phyloP scores from a whole-genome alignment of 2,888 invertebrate species.

The Andrena chrysosceles region DNA sequence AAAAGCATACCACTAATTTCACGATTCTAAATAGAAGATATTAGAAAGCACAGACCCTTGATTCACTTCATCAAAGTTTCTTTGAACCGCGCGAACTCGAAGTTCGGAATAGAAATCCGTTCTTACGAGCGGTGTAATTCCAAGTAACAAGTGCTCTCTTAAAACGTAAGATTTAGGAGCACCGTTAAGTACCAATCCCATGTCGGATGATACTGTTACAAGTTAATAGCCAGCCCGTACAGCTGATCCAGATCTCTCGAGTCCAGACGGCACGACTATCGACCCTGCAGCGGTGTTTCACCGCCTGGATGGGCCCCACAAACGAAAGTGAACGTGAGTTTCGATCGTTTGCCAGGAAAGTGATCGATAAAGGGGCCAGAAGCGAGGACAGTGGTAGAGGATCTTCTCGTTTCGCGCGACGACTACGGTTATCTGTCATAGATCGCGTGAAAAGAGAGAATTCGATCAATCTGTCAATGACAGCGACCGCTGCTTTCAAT shows the following conservation, averaged over 20 bases:
- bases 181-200: constrained; percentile 25
- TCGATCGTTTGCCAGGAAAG: constrained; percentile 19
- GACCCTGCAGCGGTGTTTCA: constrained; percentile 27
- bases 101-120: constrained; percentile 32
- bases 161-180: constrained; percentile 31
- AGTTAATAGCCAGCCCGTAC: constrained; percentile 35
- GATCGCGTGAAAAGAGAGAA: constrained; percentile 15
- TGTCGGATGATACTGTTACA: constrained; percentile 9
- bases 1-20: background rate
- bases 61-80: constrained; percentile 5
- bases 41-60: too few species aligned
- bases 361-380: constrained; percentile 28
- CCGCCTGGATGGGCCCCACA: background rate
- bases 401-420: constrained; percentile 13
- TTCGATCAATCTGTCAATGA: constrained; percentile 22
- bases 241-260: constrained; percentile 41
- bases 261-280: constrained; percentile 13
- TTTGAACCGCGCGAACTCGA: background rate
- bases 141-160: constrained; percentile 16
- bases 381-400: background rate
- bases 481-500: constrained; percentile 21
- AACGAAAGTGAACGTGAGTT: constrained; percentile 44
- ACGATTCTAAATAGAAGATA: background rate
- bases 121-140: constrained; percentile 11
- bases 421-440: background rate